Base-by-base conservation (phyloP, 1,140 invertebrate species). In the Drosophila mayri region DNA sequence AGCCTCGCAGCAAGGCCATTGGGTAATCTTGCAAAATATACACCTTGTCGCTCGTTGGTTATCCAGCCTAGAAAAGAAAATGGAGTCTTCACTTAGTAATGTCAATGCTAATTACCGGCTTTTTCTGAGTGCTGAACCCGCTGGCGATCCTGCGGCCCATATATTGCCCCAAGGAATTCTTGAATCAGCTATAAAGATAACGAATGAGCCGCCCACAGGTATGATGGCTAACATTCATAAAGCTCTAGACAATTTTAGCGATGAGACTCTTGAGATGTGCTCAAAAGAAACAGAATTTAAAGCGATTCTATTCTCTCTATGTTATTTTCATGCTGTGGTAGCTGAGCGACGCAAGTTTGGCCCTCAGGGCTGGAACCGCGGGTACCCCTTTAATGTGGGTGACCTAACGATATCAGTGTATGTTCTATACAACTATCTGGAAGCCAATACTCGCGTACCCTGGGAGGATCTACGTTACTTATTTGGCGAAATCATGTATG, bases 401-500 rank as follows among this genome's bases (percentile, higher is more conserved):
- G 98, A 99, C 93, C 93, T 99, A 35, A 98, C 97, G 1, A 99
- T 99, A 63, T 98, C 98, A 90, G 96, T 97, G 2, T 97, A 97
- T 88, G 98, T 99, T 0, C 90, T 99, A 3, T 97, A 95, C 90
- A 99, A 99, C 93, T 99, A 99, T 93, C 93, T 99, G 82, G 98
- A 99, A 92, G 96, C 95, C 49, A 98, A 97, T 92, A 95, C 95
- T 18, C 95, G 95, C 59, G 95, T 98, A 14, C 98, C 98, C 0
- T 99, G 97, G 97, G 97, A 98, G 92, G 98, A 99, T 94, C 93
- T 99, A 58, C 94, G 98, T 7, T 99, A 99, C 92, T 93, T 99
- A 4, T 98, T 99, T 92, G 98, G 98, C 0, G 98, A 99, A 93
- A 99, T 99, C 67, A 99, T 99, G 98, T 99, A 99, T 86, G 98